Base-by-base conservation (phyloP, 2,113 vertebrate genomes). In the Chlamydotis undulata region DNA sequence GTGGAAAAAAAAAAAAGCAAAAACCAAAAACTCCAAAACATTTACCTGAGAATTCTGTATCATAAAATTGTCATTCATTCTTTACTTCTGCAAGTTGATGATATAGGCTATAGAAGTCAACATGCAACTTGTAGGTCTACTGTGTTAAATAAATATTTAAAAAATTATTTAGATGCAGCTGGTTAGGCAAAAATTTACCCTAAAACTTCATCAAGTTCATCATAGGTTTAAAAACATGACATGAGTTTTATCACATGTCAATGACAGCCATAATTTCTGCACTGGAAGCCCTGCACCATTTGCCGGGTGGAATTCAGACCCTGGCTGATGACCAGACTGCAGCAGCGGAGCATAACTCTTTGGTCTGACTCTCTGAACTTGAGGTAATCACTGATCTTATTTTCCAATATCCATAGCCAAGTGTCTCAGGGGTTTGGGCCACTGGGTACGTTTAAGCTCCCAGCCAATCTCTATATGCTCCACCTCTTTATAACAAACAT, bases 31-130 rank as follows among this genome's bases (percentile, higher is more conserved):
- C 80, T 94, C 83, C 65, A 94, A 95, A 97, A 96, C 63, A 87
- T 98, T 98, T 97, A 98, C 98, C 98, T 98, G 98, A 98, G 98
- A 98, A 97, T 97, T 96, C 71, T 85, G 63, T 94, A 91, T 91
- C 86, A 90, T 94, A 96, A 97, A 96, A 96, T 86, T 92, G 90
- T 92, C 90, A 90, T 90, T 96, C 68, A 85, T 82, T 94, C 1
- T 7, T 92, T 93, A 94, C 53, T 92, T 95, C 57, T 91, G 91
- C 97, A 97, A 97, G 96, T 83, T 97, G 96, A 94, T 95, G 74
- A 92, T 55, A 88, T 21, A 96, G 81, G 61, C 73, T 81, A 94
- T 14, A 89, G 67, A 63, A 57, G 68, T 93, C 94, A 95, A 93
- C 96, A 94, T 74, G 87, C 97, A 97, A 96, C 89, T 94, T 95